Evolutionary conservation across 2,113 vertebrate genomes (phyloP), one percentile per base, ranked within the genome.

Genomic region (Puffinus mauretanicus): DNA sequence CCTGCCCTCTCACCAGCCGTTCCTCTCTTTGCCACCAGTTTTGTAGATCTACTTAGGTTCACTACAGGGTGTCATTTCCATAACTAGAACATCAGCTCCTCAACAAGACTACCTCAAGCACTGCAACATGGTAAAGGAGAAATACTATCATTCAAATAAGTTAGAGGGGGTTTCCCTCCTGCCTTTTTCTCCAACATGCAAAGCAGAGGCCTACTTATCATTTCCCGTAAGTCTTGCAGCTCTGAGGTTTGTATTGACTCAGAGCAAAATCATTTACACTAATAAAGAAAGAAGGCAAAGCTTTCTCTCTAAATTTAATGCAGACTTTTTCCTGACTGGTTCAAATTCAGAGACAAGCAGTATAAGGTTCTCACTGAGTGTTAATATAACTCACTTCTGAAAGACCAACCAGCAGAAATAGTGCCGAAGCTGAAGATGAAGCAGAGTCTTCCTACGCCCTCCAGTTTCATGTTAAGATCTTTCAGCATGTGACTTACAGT

Each of bases 211-310:
- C 29, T 52, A 29, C n/a, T 85, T 76, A 44, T 42, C 8, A 75
- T 92, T 95, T 95, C 91, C 89, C 6, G 4, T 73, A 95, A 80
- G 81, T 72, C 69, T 94, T 80, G 54, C 62, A 79, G 54, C 44
- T 89, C 61, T 75, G 75, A 49, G 86, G 80, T 44, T 80, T 34
- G 19, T 60, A 42, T 54, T 89, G 87, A 91, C 75, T 96, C 75
- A 82, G 34, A 93, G 46, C 14, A 94, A 80, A 92, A 79, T 84
- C 5, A 46, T 69, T 90, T 83, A 36, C 46, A 49, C 61, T 78
- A 72, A 75, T 61, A 78, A 81, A 82, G 82, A 92, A 90, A 90
- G 51, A 47, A 94, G 57, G 11, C 3, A 13, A 76, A 61, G 12
- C 4, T 67, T 85, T 76, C 22, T 62, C 29, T 94, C 77, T 91